Evolutionary conservation across 2,888 invertebrate genomes (phyloP).

Genomic region (Odontothrips loti): DNA sequence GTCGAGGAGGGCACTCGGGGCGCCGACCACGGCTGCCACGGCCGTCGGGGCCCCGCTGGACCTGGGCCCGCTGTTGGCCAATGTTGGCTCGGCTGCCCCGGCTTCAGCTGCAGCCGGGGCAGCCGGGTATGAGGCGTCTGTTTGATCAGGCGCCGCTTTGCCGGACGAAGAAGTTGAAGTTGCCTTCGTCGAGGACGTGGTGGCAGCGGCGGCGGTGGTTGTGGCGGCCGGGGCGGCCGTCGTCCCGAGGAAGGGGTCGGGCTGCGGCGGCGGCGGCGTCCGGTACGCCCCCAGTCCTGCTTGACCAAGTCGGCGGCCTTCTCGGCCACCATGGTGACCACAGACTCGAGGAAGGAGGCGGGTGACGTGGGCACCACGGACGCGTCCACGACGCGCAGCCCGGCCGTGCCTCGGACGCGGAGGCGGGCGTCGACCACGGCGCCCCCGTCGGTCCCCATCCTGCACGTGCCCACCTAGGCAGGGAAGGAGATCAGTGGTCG

Average conservation of each 20-base stretch:
- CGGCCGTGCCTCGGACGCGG: background rate
- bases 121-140: background rate
- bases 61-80: no score
- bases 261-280: background rate
- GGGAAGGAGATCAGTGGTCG: no score
- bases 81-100: background rate
- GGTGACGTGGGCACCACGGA: background rate
- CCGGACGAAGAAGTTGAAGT: background rate
- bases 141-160: background rate
- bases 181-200: no score
- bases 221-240: background rate
- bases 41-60: no score
- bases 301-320: background rate
- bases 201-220: background rate
- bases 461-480: background rate
- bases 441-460: background rate
- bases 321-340: background rate
- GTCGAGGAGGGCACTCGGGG: background rate
- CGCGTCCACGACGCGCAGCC: background rate
- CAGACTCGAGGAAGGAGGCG: background rate
- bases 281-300: conserved; percentile 6
- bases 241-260: conserved; percentile 1
- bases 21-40: background rate
- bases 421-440: background rate
- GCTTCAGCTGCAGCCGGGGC: no score